Evolutionary conservation across 2,888 invertebrate genomes (phyloP).

Genomic region (Cyaniris semiargus): DNA sequence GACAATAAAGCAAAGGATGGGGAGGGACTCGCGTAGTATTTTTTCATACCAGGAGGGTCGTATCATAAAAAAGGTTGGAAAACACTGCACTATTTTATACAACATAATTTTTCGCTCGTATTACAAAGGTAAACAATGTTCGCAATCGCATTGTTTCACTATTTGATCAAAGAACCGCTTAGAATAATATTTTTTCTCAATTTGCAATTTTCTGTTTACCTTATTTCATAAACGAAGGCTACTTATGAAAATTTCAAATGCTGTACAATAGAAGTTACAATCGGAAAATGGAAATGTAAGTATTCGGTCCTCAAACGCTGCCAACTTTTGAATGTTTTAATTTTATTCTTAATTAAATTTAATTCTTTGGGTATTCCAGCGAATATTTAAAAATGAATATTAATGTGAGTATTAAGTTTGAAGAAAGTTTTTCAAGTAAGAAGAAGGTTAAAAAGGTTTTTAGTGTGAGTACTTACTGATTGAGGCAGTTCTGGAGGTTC

Average conservation of each 20-base stretch:
- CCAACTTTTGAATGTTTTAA: constrained; percentile 4
- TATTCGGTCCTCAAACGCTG: neutral
- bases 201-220: neutral
- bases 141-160: neutral
- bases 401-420: neutral
- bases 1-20: too few relatives aligned
- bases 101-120: neutral
- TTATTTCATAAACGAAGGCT: neutral
- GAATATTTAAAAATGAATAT: neutral
- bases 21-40: too few relatives aligned
- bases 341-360: neutral
- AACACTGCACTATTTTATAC: neutral
- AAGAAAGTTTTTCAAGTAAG: neutral
- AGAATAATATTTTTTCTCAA: neutral
- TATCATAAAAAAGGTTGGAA: too few relatives aligned
- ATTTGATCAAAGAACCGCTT: neutral
- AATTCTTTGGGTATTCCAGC: neutral
- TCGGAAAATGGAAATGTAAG: neutral
- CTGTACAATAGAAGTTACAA: neutral
- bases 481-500: constrained; percentile 84
- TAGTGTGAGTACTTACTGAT: constrained; percentile 64
- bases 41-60: too few relatives aligned
- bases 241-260: neutral
- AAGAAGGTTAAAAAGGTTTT: too few relatives aligned
- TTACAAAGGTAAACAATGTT: constrained; percentile 9